These are phyloP conservation scores for Lymantria monacha DNA, from an alignment of 2,888 invertebrate species.

Conservation along the genomic window DNA sequence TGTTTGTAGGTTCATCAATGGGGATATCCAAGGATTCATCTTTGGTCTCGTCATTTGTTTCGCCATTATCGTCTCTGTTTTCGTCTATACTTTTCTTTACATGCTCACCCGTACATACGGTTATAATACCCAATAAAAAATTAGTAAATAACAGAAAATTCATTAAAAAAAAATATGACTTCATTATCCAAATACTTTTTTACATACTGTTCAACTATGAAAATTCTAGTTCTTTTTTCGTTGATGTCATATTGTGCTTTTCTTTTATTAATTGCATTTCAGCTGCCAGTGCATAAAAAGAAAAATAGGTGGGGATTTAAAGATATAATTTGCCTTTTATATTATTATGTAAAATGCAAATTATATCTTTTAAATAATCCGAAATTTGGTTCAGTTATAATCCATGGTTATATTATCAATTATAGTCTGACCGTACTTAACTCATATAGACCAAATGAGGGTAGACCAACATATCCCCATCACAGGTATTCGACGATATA, in stretches of 20 bases:
- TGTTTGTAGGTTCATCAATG: conserved; percentile 42
- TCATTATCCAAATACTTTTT: conserved; percentile 42
- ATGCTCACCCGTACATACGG: conserved; percentile 47
- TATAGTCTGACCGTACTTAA: too few relatives aligned
- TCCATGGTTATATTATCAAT: too few relatives aligned
- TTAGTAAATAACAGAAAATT: conserved; percentile 43
- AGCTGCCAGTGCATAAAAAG: conserved; percentile 23
- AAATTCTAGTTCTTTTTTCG: conserved; percentile 51
- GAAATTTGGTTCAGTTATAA: too few relatives aligned
- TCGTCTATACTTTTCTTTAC: conserved; percentile 68
- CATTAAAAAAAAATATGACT: conserved; percentile 36
- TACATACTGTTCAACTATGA: conserved; percentile 15
- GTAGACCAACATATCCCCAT: too few relatives aligned
- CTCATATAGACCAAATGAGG: too few relatives aligned
- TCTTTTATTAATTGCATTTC: conserved; percentile 6
- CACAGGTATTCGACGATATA: too few relatives aligned
- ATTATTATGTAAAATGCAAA: too few relatives aligned
- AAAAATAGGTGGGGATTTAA: background rate
- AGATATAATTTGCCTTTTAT: background rate
- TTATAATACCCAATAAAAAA: conserved; percentile 42
- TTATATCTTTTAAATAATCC: too few relatives aligned
- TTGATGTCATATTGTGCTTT: conserved; percentile 38
- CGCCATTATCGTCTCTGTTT: conserved; percentile 57
- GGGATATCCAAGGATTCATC: conserved; percentile 63
- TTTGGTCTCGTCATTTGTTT: conserved; percentile 55